A percentile compares a stretch with the other conserved stretches of the same genome.
phyloP scores from a whole-genome alignment of 1,140 invertebrate species.

The Anastatus disparis region DNA sequence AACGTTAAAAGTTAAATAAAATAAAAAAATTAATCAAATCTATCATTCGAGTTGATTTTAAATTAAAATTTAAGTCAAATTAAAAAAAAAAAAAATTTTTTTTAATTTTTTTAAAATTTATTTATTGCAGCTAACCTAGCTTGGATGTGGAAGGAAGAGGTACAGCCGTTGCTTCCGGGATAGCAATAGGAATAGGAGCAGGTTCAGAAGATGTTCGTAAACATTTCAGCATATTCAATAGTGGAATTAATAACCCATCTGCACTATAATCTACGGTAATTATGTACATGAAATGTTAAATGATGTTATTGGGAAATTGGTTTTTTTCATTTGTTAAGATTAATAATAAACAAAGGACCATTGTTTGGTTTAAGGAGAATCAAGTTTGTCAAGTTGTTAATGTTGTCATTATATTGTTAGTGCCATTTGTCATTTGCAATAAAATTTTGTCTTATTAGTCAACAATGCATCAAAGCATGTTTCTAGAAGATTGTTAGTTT shows the following conservation, averaged over 20 bases:
- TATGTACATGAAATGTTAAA: not conserved
- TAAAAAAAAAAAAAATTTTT: too few relatives aligned
- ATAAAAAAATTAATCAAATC: too few relatives aligned
- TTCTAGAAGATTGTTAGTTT: too few relatives aligned
- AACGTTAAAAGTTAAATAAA: too few relatives aligned
- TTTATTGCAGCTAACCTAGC: slow-evolving; percentile 29
- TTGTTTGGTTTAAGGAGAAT: not conserved
- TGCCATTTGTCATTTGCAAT: too few relatives aligned
- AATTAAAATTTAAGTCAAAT: too few relatives aligned
- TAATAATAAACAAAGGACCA: not conserved
- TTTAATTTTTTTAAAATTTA: too few relatives aligned
- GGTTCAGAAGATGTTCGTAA: not conserved
- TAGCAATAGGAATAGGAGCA: slow-evolving; percentile 12
- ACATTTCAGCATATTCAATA: slow-evolving; percentile 13
- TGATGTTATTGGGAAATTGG: not conserved
- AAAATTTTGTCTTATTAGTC: too few relatives aligned
- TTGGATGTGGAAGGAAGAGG: slow-evolving; percentile 18
- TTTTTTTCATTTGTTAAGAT: not conserved
- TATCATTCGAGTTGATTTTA: too few relatives aligned
- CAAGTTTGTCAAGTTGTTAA: too few relatives aligned
- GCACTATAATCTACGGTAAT: not conserved
- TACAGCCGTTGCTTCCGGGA: not conserved
- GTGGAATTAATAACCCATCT: slow-evolving; percentile 11
- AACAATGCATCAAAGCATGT: too few relatives aligned
- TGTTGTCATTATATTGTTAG: too few relatives aligned